These are phyloP conservation scores for Xiphydria camelus DNA, from an alignment of 2,888 invertebrate genomes.

Conservation along the genomic window DNA sequence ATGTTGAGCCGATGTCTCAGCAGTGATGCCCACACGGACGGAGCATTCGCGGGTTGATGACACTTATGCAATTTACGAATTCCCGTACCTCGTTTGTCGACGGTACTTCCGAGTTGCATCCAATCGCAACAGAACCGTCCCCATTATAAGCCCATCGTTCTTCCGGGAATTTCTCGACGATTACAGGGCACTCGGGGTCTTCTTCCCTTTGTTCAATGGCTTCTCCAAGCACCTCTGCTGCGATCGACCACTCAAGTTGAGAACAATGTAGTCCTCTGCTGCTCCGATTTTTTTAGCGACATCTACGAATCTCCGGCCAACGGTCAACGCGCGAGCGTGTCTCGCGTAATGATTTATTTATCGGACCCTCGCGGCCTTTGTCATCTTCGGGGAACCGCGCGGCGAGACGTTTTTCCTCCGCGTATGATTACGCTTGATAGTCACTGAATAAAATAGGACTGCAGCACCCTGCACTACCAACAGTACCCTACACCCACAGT, in stretches of 20 bases:
- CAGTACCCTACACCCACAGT: no score
- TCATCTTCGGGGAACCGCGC: no score
- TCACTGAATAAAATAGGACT: no score
- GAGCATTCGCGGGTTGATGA: slow-evolving; percentile 14
- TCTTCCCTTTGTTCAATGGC: slow-evolving; percentile 41
- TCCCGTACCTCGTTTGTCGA: background rate
- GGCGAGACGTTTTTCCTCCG: no score
- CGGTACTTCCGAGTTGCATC: slow-evolving; percentile 2
- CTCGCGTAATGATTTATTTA: no score
- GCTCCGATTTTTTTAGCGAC: background rate
- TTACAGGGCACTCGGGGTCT: slow-evolving; percentile 13
- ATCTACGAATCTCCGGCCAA: background rate
- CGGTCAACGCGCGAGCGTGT: no score
- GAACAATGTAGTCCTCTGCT: slow-evolving; percentile 32
- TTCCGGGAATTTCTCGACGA: slow-evolving; percentile 8
- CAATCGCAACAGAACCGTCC: slow-evolving; percentile 5
- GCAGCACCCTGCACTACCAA: no score
- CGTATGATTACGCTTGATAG: no score
- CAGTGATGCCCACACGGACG: slow-evolving; percentile 41
- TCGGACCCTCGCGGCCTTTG: no score
- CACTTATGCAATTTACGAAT: slow-evolving; percentile 9
- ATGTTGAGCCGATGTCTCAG: slow-evolving; percentile 31
- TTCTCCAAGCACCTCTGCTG: slow-evolving; percentile 29
- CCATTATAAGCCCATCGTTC: slow-evolving; percentile 7
- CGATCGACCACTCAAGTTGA: slow-evolving; percentile 37